Evolutionary conservation across 2,888 invertebrate genomes (phyloP).

Genomic region (Microdon myrmicae): DNA sequence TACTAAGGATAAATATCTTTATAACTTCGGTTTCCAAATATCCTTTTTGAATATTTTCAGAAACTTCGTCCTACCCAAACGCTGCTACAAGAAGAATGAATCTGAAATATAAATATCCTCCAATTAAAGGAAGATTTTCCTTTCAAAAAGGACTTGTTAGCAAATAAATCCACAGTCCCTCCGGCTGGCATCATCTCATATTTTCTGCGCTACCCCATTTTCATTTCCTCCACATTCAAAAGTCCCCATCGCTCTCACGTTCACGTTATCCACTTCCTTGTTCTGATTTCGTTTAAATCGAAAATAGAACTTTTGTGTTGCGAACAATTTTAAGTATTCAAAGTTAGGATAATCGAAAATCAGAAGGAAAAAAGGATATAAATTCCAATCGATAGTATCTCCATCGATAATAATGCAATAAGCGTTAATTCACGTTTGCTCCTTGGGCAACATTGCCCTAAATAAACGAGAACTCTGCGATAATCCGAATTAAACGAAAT

Average conservation of each 20-base stretch:
- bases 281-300: slow-evolving; percentile 19
- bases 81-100: too few species aligned
- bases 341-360: slow-evolving; percentile 35
- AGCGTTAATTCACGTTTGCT: slow-evolving; percentile 49
- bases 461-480: slow-evolving; percentile 7
- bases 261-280: slow-evolving; percentile 8
- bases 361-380: slow-evolving; percentile 23
- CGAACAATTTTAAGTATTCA: slow-evolving; percentile 36
- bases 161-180: slow-evolving; percentile 29
- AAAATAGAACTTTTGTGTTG: slow-evolving; percentile 9
- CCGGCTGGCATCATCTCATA: slow-evolving; percentile 17
- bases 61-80: slow-evolving; percentile 4
- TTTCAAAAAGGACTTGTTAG: slow-evolving; percentile 21
- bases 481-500: slow-evolving; percentile 52
- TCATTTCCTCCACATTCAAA: too few species aligned
- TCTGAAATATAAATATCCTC: slow-evolving; percentile 27
- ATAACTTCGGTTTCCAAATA: background rate
- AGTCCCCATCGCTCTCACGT: too few species aligned
- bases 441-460: slow-evolving; percentile 16
- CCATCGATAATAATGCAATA: slow-evolving; percentile 50
- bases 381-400: slow-evolving; percentile 45
- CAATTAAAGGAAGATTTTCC: slow-evolving; percentile 43
- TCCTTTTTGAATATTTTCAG: background rate
- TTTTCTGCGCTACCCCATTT: slow-evolving; percentile 1
- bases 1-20: too few species aligned